phyloP scores from a whole-genome alignment of 2,888 invertebrate genomes.

The Enoplolaimus lenunculus region DNA sequence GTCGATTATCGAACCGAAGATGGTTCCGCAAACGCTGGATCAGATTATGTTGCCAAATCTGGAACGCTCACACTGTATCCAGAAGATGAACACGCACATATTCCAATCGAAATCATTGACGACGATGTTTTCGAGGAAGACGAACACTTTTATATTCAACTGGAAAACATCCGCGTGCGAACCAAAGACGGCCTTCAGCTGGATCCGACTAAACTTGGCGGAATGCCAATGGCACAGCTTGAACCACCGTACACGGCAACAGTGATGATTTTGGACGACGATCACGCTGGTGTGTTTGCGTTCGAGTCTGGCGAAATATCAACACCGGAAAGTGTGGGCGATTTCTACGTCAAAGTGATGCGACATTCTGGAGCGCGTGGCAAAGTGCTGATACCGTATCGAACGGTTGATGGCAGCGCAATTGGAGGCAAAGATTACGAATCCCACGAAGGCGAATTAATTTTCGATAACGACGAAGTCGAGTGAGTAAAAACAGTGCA shows the following conservation, averaged over 20 bases:
- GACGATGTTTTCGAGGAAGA: slow-evolving; percentile 99
- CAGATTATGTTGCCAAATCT: slow-evolving; percentile 73
- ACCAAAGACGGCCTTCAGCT: slow-evolving; percentile 36
- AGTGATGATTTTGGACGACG: slow-evolving; percentile 95
- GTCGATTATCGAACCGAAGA: slow-evolving; percentile 75
- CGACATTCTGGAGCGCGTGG: slow-evolving; percentile 89
- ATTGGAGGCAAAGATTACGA: slow-evolving; percentile 77
- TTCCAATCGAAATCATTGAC: slow-evolving; percentile 75
- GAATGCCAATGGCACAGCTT: slow-evolving; percentile 50
- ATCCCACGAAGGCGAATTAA: slow-evolving; percentile 59
- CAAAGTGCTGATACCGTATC: slow-evolving; percentile 51
- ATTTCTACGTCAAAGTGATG: slow-evolving; percentile 64
- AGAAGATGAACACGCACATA: slow-evolving; percentile 52
- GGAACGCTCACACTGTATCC: slow-evolving; percentile 74
- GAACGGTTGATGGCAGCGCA: slow-evolving; percentile 50
- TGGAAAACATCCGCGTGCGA: slow-evolving; percentile 48
- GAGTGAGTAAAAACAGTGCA: slow-evolving; percentile 93
- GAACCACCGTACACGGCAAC: slow-evolving; percentile 79
- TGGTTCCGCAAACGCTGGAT: slow-evolving; percentile 87
- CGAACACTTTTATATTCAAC: slow-evolving; percentile 88
- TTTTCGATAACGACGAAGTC: slow-evolving; percentile 94
- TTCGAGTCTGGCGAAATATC: slow-evolving; percentile 58
- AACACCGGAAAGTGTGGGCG: slow-evolving; percentile 72
- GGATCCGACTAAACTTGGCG: slow-evolving; percentile 36
- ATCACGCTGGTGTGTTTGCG: slow-evolving; percentile 92